A percentile compares a stretch with the other conserved stretches of the same genome.
phyloP scores from a whole-genome alignment of 2,797 vertebrate genomes.

The Catostomus latipinnis region DNA sequence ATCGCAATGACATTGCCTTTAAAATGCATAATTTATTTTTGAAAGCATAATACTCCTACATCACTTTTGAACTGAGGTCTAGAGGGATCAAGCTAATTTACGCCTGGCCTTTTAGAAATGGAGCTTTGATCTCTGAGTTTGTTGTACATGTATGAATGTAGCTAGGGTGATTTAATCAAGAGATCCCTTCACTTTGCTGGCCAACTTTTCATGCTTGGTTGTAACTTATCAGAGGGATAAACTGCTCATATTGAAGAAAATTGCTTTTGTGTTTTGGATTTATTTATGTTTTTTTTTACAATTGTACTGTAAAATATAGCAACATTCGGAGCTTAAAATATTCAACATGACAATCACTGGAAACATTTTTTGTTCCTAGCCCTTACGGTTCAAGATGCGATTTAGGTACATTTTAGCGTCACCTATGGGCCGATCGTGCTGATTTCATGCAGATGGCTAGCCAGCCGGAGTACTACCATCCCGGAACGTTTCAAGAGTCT shows the following conservation, averaged over 20 bases:
- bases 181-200: slow-evolving; percentile 13
- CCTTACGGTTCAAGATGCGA: no score
- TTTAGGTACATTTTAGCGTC: no score
- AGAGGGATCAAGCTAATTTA: not conserved
- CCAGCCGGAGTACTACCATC: no score
- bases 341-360: no score
- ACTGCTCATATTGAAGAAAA: slow-evolving; percentile 16
- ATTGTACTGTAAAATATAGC: no score
- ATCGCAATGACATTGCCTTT: slow-evolving; percentile 13
- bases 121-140: slow-evolving; percentile 49
- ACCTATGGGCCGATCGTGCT: no score
- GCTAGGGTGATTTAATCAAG: slow-evolving; percentile 13
- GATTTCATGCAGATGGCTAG: no score
- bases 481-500: no score
- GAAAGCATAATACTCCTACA: slow-evolving; percentile 8
- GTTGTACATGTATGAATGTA: slow-evolving; percentile 24
- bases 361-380: no score
- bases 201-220: not conserved
- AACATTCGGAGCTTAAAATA: no score
- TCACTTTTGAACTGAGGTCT: slow-evolving; percentile 27
- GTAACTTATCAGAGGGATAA: slow-evolving; percentile 1
- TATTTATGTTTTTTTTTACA: not conserved
- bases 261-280: slow-evolving; percentile 8
- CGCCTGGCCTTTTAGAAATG: slow-evolving; percentile 4
- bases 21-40: slow-evolving; percentile 23